These are phyloP conservation scores for Eupithecia vulgata DNA, from an alignment of 2,888 invertebrate genomes.

Conservation along the genomic window DNA sequence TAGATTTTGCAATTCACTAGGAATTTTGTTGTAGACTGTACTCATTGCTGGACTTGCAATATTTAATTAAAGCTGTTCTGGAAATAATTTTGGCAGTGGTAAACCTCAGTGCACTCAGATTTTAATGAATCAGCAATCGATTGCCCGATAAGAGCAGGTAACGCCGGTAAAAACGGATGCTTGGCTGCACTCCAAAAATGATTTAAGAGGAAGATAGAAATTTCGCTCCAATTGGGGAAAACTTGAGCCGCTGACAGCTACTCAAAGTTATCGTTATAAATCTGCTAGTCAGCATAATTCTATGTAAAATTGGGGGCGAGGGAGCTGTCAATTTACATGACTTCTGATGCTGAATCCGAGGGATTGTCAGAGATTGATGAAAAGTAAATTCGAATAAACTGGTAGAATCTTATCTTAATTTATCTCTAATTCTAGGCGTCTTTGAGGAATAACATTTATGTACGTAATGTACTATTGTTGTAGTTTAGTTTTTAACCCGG, in stretches of 20 bases:
- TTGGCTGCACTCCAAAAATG: constrained; percentile 37
- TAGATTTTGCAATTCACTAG: no score
- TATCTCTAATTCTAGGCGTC: neutral
- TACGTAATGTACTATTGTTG: neutral
- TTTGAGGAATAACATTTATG: constrained; percentile 25
- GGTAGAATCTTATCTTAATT: constrained; percentile 45
- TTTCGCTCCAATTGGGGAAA: constrained; percentile 36
- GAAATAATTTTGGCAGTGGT: constrained; percentile 1
- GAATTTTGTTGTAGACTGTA: neutral
- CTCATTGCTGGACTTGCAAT: neutral
- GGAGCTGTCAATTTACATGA: constrained; percentile 52
- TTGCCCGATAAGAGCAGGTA: constrained; percentile 35
- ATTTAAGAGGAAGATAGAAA: constrained; percentile 40
- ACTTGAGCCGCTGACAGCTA: constrained; percentile 42
- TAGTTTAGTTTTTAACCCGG: neutral
- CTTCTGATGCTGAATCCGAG: constrained; percentile 32
- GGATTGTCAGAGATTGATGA: constrained; percentile 49
- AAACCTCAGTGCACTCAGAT: constrained; percentile 32
- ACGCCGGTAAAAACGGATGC: constrained; percentile 27
- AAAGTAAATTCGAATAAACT: constrained; percentile 50
- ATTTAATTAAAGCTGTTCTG: neutral
- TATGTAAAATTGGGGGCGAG: constrained; percentile 45
- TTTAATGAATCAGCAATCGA: constrained; percentile 44
- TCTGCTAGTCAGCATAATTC: constrained; percentile 53
- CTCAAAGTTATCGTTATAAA: constrained; percentile 49